Conservation (phyloP, 2,797 vertebrate genomes). For the Apogon hyalosoma region DNA sequence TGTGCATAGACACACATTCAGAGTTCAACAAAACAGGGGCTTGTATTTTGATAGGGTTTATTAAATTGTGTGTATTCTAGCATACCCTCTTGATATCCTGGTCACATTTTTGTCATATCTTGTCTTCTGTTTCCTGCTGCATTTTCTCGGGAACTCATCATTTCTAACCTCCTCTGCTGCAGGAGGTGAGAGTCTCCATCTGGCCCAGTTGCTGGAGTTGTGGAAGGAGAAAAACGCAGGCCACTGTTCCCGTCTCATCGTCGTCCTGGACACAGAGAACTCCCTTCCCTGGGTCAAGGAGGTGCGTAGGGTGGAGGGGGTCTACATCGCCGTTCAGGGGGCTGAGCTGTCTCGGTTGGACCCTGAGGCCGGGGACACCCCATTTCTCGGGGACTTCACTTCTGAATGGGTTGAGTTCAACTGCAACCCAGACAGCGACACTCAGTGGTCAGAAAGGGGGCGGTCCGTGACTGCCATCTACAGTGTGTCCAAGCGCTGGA, state of each 20-base stretch:
- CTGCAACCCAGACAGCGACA: conserved; percentile 87
- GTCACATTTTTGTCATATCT: too few relatives aligned
- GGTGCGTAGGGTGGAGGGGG: conserved; percentile 88
- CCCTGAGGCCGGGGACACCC: conserved; percentile 84
- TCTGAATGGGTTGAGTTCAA: conserved; percentile 97
- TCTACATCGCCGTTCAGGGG: conserved; percentile 92
- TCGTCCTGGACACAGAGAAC: conserved; percentile 93
- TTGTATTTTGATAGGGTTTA: too few relatives aligned
- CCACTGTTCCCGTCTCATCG: conserved; percentile 93
- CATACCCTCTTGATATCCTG: too few relatives aligned
- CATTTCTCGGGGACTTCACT: conserved; percentile 93
- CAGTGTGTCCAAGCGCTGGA: conserved; percentile 93
- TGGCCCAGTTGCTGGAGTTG: conserved; percentile 91
- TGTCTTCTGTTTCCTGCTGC: not conserved
- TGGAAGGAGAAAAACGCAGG: conserved; percentile 93
- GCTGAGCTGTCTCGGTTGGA: conserved; percentile 86
- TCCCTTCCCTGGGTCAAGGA: conserved; percentile 93
- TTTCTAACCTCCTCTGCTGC: conserved; percentile 8
- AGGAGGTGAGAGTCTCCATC: conserved; percentile 90
- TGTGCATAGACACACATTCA: too few relatives aligned
- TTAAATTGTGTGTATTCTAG: too few relatives aligned
- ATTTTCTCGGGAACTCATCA: not conserved
- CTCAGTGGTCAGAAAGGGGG: conserved; percentile 90
- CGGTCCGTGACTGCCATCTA: conserved; percentile 86
- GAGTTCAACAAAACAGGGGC: too few relatives aligned